Evolutionary conservation across 1,140 invertebrate genomes (phyloP).

Genomic region (Batillaria attramentaria): DNA sequence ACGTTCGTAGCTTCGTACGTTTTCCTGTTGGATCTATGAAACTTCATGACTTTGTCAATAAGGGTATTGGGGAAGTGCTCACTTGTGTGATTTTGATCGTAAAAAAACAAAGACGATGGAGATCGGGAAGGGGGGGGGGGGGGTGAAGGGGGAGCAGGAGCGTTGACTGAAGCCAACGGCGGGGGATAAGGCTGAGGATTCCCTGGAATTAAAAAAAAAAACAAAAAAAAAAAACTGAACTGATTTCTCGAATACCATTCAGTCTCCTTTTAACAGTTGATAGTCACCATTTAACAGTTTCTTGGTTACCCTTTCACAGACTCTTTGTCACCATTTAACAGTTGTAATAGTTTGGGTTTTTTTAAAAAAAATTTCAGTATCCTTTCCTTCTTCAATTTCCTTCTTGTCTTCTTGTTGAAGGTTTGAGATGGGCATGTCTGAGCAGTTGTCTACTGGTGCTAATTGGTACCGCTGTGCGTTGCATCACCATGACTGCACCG

Average conservation of each 20-base stretch:
- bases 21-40: no score
- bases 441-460: background rate
- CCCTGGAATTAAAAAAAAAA: background rate
- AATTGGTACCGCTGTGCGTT: constrained; percentile 12
- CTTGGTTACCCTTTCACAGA: background rate
- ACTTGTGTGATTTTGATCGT: background rate
- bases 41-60: no score
- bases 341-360: no score
- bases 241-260: background rate
- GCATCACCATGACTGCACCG: background rate
- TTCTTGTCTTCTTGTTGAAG: background rate
- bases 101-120: background rate
- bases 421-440: constrained; percentile 14
- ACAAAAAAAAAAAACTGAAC: background rate
- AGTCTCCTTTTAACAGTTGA: no score
- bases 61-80: no score
- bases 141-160: background rate
- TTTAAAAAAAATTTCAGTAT: background rate
- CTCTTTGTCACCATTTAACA: background rate
- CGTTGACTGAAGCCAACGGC: background rate
- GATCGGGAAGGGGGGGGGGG: background rate
- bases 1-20: no score
- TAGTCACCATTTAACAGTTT: no score
- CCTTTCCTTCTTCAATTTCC: background rate
- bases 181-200: background rate